These are phyloP conservation scores for Nomada flava DNA, from an alignment of 2,888 invertebrate genomes.

Conservation along the genomic window DNA sequence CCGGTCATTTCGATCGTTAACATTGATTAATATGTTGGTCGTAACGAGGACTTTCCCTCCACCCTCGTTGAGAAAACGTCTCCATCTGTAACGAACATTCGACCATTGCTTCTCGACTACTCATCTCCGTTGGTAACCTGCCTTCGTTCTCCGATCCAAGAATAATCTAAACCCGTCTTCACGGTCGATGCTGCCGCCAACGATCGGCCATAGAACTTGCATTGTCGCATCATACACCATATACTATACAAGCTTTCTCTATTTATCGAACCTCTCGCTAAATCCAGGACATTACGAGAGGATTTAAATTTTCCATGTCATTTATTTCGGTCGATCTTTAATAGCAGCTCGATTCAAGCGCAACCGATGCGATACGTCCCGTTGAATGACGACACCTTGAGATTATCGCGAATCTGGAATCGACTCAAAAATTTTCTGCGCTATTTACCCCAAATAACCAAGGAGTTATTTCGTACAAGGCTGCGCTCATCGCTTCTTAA, in stretches of 20 bases:
- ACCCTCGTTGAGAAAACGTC: slow-evolving; percentile 31
- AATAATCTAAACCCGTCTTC: slow-evolving; percentile 54
- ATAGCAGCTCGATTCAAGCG: slow-evolving; percentile 32
- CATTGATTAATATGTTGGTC: slow-evolving; percentile 65
- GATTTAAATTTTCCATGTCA: neutral
- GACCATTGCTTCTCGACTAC: slow-evolving; percentile 5
- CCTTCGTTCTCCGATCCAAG: slow-evolving; percentile 44
- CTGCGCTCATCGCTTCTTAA: neutral
- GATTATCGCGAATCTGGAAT: slow-evolving; percentile 44
- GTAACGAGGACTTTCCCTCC: slow-evolving; percentile 54
- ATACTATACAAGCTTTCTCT: neutral
- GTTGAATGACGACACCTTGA: slow-evolving; percentile 12
- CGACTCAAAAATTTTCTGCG: slow-evolving; percentile 49
- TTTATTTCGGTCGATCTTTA: too few species aligned
- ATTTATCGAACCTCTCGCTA: neutral
- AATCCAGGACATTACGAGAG: neutral
- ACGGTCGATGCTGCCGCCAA: slow-evolving; percentile 74
- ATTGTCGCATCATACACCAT: neutral
- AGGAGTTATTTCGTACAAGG: neutral
- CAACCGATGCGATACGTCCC: slow-evolving; percentile 29
- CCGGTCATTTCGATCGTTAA: slow-evolving; percentile 60
- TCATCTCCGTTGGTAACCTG: slow-evolving; percentile 63
- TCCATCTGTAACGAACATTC: slow-evolving; percentile 56
- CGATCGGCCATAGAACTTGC: slow-evolving; percentile 63
- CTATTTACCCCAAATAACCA: slow-evolving; percentile 28